Evolutionary conservation across 2,113 vertebrate species (phyloP).

Genomic region (Herpetotheres cachinnans): DNA sequence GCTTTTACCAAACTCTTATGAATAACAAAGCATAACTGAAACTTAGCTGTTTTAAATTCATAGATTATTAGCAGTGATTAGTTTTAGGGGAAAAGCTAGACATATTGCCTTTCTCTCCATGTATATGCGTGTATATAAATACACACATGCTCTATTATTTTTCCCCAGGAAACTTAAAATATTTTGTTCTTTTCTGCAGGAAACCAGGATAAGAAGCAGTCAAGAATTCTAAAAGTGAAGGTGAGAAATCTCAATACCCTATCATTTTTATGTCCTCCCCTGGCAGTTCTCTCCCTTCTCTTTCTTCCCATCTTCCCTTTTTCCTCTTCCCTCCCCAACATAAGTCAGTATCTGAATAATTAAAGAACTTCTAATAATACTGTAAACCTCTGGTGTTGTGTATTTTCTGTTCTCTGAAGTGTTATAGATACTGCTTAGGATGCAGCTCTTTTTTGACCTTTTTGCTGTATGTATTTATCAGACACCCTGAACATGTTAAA

Average conservation of each 20-base stretch:
- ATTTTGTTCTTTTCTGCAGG: background rate
- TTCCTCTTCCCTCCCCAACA: rapidly evolving
- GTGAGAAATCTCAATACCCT: background rate
- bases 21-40: background rate
- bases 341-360: background rate
- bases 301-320: background rate
- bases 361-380: background rate
- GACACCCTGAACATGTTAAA: background rate
- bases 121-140: background rate
- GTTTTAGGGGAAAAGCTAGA: background rate
- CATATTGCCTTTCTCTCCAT: background rate
- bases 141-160: no score
- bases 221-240: background rate
- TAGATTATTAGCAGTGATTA: background rate
- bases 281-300: background rate
- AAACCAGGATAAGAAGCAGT: background rate
- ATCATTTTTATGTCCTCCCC: background rate
- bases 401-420: background rate
- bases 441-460: background rate
- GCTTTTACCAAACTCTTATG: background rate
- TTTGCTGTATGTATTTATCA: background rate
- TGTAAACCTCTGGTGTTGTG: background rate
- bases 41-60: background rate
- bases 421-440: background rate
- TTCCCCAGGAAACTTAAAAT: background rate